Conservation (phyloP, 2,888 invertebrate species). For the Ophion ventricosus region DNA sequence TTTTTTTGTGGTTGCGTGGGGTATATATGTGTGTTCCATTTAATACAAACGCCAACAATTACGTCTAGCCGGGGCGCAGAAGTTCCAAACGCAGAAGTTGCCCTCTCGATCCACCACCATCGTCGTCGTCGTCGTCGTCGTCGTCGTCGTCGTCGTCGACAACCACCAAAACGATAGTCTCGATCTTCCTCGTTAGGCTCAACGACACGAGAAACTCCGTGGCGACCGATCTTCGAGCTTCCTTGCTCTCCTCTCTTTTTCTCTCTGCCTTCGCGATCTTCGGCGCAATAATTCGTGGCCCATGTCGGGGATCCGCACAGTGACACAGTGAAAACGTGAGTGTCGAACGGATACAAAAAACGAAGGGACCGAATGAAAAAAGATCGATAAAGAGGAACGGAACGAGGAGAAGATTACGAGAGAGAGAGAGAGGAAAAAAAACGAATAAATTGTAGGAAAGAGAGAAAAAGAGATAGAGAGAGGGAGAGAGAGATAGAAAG, state of each 20-base stretch:
- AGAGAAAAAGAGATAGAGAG: not conserved
- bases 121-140: not conserved
- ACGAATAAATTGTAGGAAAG: not conserved
- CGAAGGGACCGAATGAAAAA: not conserved
- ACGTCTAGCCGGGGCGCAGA: conserved; percentile 40
- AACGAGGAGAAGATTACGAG: conserved; percentile 8
- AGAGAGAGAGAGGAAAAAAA: conserved; percentile 15
- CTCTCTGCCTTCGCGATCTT: conserved; percentile 9
- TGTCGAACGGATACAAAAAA: conserved; percentile 9
- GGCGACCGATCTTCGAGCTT: conserved; percentile 22
- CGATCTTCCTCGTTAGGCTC: conserved; percentile 33
- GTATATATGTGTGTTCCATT: conserved; percentile 49
- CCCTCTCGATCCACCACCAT: conserved; percentile 21
- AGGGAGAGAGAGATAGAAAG: not conserved
- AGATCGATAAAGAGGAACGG: not conserved
- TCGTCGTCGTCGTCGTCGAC: conserved; percentile 1
- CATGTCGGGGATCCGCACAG: conserved; percentile 19
- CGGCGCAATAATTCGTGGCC: conserved; percentile 17
- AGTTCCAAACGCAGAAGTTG: conserved; percentile 20
- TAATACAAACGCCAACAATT: conserved; percentile 69
- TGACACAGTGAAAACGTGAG: conserved; percentile 46
- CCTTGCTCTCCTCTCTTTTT: conserved; percentile 4
- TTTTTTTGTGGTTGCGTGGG: conserved; percentile 55
- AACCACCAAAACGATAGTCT: conserved; percentile 40
- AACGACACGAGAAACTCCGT: conserved; percentile 36